These are phyloP conservation scores for Beroe forskalii DNA, from an alignment of 37 sponge, comb jelly and placozoan genomes.

Conservation along the genomic window DNA sequence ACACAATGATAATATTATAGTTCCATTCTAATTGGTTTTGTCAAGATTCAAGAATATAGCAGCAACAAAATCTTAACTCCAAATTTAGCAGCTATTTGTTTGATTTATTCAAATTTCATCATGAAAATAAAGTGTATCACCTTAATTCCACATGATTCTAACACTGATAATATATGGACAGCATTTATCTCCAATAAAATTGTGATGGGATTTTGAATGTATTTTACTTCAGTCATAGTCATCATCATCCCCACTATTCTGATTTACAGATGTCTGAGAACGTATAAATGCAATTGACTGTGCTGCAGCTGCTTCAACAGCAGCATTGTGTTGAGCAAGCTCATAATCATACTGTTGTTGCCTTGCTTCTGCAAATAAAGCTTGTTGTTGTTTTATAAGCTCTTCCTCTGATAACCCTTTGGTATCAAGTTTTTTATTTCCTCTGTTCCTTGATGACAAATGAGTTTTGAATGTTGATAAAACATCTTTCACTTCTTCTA, in stretches of 20 bases:
- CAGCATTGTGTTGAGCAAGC: conserved; percentile 64
- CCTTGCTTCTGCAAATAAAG: conserved; percentile 88
- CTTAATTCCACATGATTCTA: no score
- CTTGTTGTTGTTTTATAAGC: conserved; percentile 83
- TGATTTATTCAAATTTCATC: no score
- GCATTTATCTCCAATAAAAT: no score
- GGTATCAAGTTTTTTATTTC: conserved; percentile 73
- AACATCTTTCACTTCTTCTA: conserved; percentile 81
- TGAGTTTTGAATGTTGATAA: conserved; percentile 85
- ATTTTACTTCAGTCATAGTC: conserved; percentile 37
- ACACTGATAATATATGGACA: no score
- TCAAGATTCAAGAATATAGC: no score
- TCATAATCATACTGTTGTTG: conserved; percentile 70
- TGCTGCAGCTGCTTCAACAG: conserved; percentile 48
- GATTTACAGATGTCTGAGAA: conserved; percentile 2
- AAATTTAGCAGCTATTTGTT: no score
- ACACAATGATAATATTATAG: no score
- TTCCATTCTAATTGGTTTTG: no score
- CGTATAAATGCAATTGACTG: no score
- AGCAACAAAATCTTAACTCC: no score
- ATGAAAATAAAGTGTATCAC: no score
- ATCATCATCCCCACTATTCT: conserved; percentile 58
- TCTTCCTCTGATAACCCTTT: conserved; percentile 92
- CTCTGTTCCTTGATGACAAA: conserved; percentile 74
- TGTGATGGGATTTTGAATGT: not conserved